phyloP scores from a whole-genome alignment of 2,888 invertebrate species.

The Drosophila limbata region DNA sequence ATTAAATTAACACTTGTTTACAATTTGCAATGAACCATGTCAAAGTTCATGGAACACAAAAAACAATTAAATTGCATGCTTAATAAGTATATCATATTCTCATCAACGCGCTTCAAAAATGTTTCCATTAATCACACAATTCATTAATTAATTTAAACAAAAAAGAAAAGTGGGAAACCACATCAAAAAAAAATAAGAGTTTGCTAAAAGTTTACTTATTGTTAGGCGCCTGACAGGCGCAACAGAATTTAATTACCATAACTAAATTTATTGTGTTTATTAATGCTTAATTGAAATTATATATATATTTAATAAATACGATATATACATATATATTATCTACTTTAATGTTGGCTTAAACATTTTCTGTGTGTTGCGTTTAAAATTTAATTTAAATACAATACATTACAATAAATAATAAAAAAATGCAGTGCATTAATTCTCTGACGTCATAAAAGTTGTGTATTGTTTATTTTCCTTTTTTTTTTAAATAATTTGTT shows the following conservation, averaged over 20 bases:
- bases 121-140: slow-evolving; percentile 68
- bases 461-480: slow-evolving; percentile 39
- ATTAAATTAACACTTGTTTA: slow-evolving; percentile 69
- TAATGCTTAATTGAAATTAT: slow-evolving; percentile 72
- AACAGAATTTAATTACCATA: slow-evolving; percentile 63
- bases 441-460: slow-evolving; percentile 62
- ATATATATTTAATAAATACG: slow-evolving; percentile 32
- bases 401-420: slow-evolving; percentile 63
- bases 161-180: slow-evolving; percentile 6
- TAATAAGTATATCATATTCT: slow-evolving; percentile 40
- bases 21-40: slow-evolving; percentile 69
- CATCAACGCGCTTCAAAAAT: slow-evolving; percentile 69
- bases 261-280: slow-evolving; percentile 76
- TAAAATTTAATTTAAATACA: slow-evolving; percentile 75
- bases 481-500: slow-evolving; percentile 12
- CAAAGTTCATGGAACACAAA: slow-evolving; percentile 33
- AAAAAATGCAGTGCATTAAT: slow-evolving; percentile 67
- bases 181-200: slow-evolving; percentile 46
- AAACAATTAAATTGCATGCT: slow-evolving; percentile 34
- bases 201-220: slow-evolving; percentile 66
- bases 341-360: slow-evolving; percentile 74
- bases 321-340: slow-evolving; percentile 35
- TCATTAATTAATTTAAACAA: slow-evolving; percentile 61
- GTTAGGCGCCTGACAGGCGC: slow-evolving; percentile 63
- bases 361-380: slow-evolving; percentile 74